Conservation (phyloP, 2,113 vertebrate species). For the Megaleporinus macrocephalus region DNA sequence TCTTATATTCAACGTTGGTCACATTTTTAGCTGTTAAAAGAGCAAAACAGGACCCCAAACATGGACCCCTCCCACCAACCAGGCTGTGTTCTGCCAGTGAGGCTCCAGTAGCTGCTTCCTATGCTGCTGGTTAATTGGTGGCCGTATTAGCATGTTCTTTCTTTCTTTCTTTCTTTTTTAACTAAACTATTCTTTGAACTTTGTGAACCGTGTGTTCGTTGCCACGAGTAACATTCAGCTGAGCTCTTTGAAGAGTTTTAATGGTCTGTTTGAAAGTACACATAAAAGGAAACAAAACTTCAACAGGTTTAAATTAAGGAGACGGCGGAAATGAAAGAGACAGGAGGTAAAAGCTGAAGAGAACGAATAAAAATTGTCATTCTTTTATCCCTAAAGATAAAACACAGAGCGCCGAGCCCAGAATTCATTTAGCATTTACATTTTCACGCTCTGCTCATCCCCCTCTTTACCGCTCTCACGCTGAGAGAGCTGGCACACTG, state of each 20-base stretch:
- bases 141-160: too few species aligned
- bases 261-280: neutral
- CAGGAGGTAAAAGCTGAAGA: neutral
- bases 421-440: neutral
- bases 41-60: too few species aligned
- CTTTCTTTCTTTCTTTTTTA: too few species aligned
- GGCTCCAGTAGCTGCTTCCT: too few species aligned
- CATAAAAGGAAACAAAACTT: neutral
- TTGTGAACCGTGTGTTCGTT: too few species aligned
- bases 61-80: too few species aligned
- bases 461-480: neutral
- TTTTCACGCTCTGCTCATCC: neutral
- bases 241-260: slow-evolving; percentile 5
- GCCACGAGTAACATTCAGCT: neutral
- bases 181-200: too few species aligned
- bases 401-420: neutral
- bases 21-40: too few species aligned
- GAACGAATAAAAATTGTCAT: neutral
- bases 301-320: slow-evolving; percentile 12
- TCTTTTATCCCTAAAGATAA: neutral
- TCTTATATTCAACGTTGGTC: too few species aligned
- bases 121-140: too few species aligned
- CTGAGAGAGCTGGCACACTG: neutral
- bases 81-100: too few species aligned
- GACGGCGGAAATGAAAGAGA: neutral